Percentiles rank a stretch among this genome's conserved stretches.
phyloP scores from a whole-genome alignment of 1,140 invertebrate species.

The Manduca sexta region DNA sequence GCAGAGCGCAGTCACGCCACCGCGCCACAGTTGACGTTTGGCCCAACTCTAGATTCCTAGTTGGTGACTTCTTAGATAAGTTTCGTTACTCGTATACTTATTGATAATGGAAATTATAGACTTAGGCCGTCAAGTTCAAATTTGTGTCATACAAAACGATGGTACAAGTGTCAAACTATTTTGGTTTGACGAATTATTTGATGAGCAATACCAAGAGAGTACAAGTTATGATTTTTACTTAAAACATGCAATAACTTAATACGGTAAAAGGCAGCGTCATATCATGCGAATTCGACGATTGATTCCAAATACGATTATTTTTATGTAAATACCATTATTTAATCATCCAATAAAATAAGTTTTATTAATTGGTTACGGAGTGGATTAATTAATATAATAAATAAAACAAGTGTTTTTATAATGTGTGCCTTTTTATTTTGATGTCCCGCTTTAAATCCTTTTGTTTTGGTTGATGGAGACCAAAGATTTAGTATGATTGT shows the following conservation, averaged over 20 bases:
- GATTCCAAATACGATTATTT: conserved; percentile 37
- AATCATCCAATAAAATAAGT: conserved; percentile 48
- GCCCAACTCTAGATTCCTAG: too few relatives aligned
- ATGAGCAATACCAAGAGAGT: conserved; percentile 52
- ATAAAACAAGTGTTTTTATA: conserved; percentile 59
- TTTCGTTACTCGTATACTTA: conserved; percentile 4
- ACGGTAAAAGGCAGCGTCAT: conserved; percentile 31
- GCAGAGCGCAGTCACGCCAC: too few relatives aligned
- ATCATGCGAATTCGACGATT: conserved; percentile 32
- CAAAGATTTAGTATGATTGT: too few relatives aligned
- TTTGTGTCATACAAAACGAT: conserved; percentile 30
- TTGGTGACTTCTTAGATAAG: too few relatives aligned
- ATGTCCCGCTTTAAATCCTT: too few relatives aligned
- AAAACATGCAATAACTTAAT: conserved; percentile 37
- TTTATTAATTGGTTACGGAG: conserved; percentile 60
- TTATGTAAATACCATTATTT: conserved; percentile 52
- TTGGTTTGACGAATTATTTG: conserved; percentile 17
- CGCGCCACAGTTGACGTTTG: too few relatives aligned
- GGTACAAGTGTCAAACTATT: conserved; percentile 36
- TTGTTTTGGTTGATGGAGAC: too few relatives aligned
- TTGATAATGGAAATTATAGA: conserved; percentile 20
- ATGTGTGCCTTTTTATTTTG: conserved; percentile 23
- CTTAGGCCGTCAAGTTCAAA: conserved; percentile 26
- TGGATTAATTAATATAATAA: conserved; percentile 58
- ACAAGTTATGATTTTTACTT: conserved; percentile 38